Conservation (phyloP, 1,140 invertebrate species). For the Lordiphosa mommai region DNA sequence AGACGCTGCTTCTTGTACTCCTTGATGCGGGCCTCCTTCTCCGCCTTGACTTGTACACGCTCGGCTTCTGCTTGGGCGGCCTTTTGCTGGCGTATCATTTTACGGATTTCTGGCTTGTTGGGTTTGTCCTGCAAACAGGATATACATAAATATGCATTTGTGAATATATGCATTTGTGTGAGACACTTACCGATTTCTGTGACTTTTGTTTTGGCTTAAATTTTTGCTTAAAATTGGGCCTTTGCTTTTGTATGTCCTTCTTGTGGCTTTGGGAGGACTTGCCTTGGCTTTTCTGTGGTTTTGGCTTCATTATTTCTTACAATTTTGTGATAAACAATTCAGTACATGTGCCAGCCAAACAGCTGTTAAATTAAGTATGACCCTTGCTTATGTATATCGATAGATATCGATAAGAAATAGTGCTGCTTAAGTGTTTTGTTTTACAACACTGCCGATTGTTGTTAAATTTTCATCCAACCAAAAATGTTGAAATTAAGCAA, state of each 20-base stretch:
- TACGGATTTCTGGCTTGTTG: constrained; percentile 52
- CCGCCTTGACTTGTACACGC: constrained; percentile 36
- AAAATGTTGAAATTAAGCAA: constrained; percentile 54
- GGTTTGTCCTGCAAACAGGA: constrained; percentile 40
- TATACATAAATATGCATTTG: not conserved
- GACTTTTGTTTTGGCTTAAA: constrained; percentile 24
- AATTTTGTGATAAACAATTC: constrained; percentile 18
- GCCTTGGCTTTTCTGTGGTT: constrained; percentile 23
- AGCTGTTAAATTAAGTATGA: constrained; percentile 8
- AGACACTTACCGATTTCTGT: not conserved
- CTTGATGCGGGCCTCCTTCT: constrained; percentile 60
- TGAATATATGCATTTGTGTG: not conserved
- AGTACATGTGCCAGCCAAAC: constrained; percentile 23
- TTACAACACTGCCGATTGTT: constrained; percentile 7
- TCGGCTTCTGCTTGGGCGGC: constrained; percentile 45
- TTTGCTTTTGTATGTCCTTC: constrained; percentile 30
- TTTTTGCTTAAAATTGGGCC: constrained; percentile 45
- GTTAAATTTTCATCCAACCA: constrained; percentile 16
- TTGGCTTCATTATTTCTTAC: constrained; percentile 40
- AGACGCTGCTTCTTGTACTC: constrained; percentile 68
- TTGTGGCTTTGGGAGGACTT: constrained; percentile 9
- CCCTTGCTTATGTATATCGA: not conserved
- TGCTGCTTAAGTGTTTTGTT: not conserved
- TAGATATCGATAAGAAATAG: not conserved
- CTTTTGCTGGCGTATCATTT: constrained; percentile 54